Evolutionary conservation across 2,797 vertebrate species (phyloP).

Genomic region (Telmatherina bonti): DNA sequence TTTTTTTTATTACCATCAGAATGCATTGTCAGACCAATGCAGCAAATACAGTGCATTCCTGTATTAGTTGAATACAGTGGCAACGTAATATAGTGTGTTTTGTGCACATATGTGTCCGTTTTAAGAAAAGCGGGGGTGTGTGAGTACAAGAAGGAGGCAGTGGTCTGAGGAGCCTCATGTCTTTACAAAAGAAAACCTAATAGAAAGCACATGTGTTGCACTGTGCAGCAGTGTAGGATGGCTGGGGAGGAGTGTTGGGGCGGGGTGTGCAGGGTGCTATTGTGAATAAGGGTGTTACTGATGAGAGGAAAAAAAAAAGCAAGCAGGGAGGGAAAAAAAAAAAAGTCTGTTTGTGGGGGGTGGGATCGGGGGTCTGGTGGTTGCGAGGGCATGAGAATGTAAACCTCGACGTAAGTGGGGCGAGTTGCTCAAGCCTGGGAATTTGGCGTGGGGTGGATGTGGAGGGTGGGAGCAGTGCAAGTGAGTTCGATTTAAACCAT

Average conservation of each 20-base stretch:
- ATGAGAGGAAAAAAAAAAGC: slow-evolving; percentile 65
- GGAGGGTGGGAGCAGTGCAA: slow-evolving; percentile 34
- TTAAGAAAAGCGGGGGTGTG: slow-evolving; percentile 68
- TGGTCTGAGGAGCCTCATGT: slow-evolving; percentile 59
- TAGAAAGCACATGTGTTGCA: slow-evolving; percentile 82
- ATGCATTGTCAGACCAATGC: background rate
- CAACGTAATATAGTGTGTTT: slow-evolving; percentile 24
- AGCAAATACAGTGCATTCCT: background rate
- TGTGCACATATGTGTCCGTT: slow-evolving; percentile 56
- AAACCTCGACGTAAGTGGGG: slow-evolving; percentile 78
- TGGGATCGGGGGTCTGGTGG: slow-evolving; percentile 61
- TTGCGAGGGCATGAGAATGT: slow-evolving; percentile 81
- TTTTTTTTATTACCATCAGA: background rate
- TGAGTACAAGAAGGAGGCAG: slow-evolving; percentile 57
- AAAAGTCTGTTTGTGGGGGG: slow-evolving; percentile 54
- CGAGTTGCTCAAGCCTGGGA: slow-evolving; percentile 80
- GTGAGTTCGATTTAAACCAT: slow-evolving; percentile 72
- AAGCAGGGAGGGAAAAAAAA: no score
- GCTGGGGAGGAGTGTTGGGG: slow-evolving; percentile 21
- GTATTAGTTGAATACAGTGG: background rate
- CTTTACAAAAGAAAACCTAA: slow-evolving; percentile 78
- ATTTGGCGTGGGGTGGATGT: slow-evolving; percentile 44
- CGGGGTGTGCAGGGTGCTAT: slow-evolving; percentile 40
- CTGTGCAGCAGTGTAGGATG: slow-evolving; percentile 59
- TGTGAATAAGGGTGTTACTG: slow-evolving; percentile 74